A percentile compares a stretch with the other conserved stretches of the same genome.
Conservation (phyloP, 2,888 invertebrate genomes). For the Polia nebulosa region DNA sequence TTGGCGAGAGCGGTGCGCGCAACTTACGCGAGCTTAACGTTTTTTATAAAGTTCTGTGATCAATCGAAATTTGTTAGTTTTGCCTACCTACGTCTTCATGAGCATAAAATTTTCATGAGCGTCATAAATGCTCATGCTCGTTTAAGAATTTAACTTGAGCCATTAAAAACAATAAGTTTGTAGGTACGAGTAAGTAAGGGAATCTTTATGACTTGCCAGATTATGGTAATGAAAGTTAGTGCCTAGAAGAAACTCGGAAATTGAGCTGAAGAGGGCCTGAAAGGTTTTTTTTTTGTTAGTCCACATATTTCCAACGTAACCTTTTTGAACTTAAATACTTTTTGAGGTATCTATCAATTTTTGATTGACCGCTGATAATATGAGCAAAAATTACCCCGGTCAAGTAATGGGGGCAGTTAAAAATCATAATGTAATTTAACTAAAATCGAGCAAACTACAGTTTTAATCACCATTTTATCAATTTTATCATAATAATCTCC, state of each 20-base stretch:
- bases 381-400: neutral
- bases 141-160: conserved; percentile 36
- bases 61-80: conserved; percentile 64
- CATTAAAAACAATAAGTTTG: conserved; percentile 39
- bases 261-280: neutral
- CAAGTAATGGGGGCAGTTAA: neutral
- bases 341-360: neutral
- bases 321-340: neutral
- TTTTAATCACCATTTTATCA: conserved; percentile 16
- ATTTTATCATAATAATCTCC: neutral
- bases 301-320: neutral
- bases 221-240: conserved; percentile 4
- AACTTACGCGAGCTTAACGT: conserved; percentile 64
- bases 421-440: neutral
- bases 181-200: conserved; percentile 15
- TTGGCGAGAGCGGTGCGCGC: conserved; percentile 79
- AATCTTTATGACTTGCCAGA: conserved; percentile 23
- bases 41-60: conserved; percentile 69
- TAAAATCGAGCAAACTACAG: neutral
- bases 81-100: conserved; percentile 56
- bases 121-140: conserved; percentile 45
- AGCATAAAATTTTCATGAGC: conserved; percentile 57
- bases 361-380: neutral
- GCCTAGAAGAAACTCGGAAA: neutral
- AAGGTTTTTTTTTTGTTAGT: neutral